Evolutionary conservation across 1,140 invertebrate genomes (phyloP).

Genomic region (Drosophila pseudoobscura): DNA sequence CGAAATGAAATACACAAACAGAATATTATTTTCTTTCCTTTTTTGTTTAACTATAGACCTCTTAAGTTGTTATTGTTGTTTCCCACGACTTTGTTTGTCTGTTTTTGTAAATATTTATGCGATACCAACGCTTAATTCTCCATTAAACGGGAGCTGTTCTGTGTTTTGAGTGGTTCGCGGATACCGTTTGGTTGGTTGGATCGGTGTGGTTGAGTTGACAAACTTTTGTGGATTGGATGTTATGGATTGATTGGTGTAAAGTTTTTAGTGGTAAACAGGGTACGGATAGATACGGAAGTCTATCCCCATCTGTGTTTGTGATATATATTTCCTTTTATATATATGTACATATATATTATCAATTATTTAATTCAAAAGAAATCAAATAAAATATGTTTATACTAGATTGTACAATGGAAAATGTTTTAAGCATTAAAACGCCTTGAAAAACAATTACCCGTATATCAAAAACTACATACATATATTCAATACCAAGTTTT

Average conservation of each 20-base stretch:
- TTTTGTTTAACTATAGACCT: conserved; percentile 22
- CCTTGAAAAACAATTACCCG: too few relatives aligned
- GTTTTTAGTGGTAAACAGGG: neutral
- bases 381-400: too few relatives aligned
- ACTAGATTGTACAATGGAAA: too few relatives aligned
- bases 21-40: conserved; percentile 2
- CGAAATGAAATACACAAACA: conserved; percentile 40
- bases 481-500: neutral
- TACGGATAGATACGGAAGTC: too few relatives aligned
- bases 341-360: too few relatives aligned
- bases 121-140: conserved; percentile 45
- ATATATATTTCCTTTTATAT: too few relatives aligned
- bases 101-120: conserved; percentile 70
- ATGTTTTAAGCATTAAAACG: too few relatives aligned
- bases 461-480: too few relatives aligned
- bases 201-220: conserved; percentile 28
- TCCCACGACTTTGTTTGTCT: conserved; percentile 59
- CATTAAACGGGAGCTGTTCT: conserved; percentile 40
- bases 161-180: conserved; percentile 34
- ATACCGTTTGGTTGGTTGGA: conserved; percentile 36
- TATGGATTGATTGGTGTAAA: neutral
- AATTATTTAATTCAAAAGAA: too few relatives aligned
- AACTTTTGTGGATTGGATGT: conserved; percentile 12
- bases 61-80: conserved; percentile 56
- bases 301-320: too few relatives aligned